A percentile compares a stretch with the other conserved stretches of the same genome.
These are phyloP conservation scores for Halocynthia aurantium DNA, from an alignment of 23 tunicate genomes.

Conservation along the genomic window DNA sequence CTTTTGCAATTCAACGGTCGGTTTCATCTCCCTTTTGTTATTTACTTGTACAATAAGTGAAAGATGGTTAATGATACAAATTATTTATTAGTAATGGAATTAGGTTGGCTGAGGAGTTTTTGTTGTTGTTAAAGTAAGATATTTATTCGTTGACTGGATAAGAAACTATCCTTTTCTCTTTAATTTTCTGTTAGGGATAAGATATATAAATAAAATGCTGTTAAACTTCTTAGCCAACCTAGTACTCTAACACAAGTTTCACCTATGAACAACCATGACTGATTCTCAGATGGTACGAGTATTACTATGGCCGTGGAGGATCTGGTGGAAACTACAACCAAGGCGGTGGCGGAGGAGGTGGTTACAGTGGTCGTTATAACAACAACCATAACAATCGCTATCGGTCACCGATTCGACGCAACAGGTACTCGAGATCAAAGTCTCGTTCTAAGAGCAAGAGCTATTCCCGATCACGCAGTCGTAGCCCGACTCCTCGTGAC, in stretches of 20 bases:
- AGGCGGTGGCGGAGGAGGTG: slow-evolving; percentile 6
- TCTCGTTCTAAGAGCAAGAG: slow-evolving; percentile 3
- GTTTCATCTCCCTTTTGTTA: too few species aligned
- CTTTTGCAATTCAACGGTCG: too few species aligned
- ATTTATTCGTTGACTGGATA: not conserved
- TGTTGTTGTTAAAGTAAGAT: not conserved
- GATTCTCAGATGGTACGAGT: not conserved
- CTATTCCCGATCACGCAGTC: slow-evolving; percentile 1
- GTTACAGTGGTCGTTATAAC: not conserved
- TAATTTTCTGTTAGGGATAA: not conserved
- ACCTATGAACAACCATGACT: not conserved
- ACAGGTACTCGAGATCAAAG: slow-evolving; percentile 1
- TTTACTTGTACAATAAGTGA: too few species aligned
- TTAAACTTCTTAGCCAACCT: not conserved
- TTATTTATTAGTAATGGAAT: too few species aligned
- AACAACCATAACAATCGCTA: not conserved
- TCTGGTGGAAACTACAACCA: not conserved
- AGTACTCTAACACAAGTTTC: not conserved
- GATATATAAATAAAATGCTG: not conserved
- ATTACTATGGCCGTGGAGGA: slow-evolving; percentile 4
- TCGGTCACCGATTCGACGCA: slow-evolving; percentile 14
- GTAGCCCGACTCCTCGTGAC: not conserved
- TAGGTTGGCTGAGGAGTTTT: too few species aligned
- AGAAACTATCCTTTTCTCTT: not conserved
- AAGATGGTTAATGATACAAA: too few species aligned